Percentiles rank a stretch among this genome's conserved stretches.
phyloP scores from a whole-genome alignment of 1,140 invertebrate genomes.

The Agrypnia vestita region DNA sequence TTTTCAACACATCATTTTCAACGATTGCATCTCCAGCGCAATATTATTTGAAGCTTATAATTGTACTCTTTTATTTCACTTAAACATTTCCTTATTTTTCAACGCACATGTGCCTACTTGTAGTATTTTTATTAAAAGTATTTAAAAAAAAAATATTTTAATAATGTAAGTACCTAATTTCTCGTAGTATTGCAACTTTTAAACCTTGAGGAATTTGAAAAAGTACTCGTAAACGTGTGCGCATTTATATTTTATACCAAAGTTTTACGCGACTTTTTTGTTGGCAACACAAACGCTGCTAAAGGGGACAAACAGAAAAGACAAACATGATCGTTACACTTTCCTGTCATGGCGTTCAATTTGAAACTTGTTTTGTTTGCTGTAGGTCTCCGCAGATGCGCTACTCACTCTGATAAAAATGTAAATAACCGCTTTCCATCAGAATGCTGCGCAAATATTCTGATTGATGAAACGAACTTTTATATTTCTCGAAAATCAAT shows the following conservation, averaged over 20 bases:
- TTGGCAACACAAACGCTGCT: slow-evolving; percentile 55
- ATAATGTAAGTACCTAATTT: no score
- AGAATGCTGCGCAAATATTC: slow-evolving; percentile 10
- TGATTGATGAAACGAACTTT: slow-evolving; percentile 17
- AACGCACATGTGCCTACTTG: no score
- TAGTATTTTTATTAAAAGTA: no score
- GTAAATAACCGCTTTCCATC: slow-evolving; percentile 46
- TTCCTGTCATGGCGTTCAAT: slow-evolving; percentile 47
- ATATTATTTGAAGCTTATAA: no score
- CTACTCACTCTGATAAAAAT: slow-evolving; percentile 50
- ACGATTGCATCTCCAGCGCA: no score
- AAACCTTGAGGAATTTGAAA: not conserved
- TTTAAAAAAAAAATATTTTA: no score
- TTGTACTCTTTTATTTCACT: no score
- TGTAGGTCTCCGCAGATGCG: slow-evolving; percentile 32
- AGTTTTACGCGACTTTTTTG: slow-evolving; percentile 56
- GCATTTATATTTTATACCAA: slow-evolving; percentile 54
- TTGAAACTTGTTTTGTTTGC: slow-evolving; percentile 57
- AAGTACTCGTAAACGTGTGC: slow-evolving; percentile 32
- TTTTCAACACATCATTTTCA: no score
- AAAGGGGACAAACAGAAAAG: slow-evolving; percentile 53
- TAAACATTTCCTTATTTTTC: no score
- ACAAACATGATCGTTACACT: slow-evolving; percentile 57
- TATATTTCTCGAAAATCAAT: no score
- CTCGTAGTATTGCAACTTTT: no score